Percentiles rank a stretch among this genome's conserved stretches.
phyloP scores from a whole-genome alignment of 2,113 vertebrate species.

The Mesitornis unicolor region DNA sequence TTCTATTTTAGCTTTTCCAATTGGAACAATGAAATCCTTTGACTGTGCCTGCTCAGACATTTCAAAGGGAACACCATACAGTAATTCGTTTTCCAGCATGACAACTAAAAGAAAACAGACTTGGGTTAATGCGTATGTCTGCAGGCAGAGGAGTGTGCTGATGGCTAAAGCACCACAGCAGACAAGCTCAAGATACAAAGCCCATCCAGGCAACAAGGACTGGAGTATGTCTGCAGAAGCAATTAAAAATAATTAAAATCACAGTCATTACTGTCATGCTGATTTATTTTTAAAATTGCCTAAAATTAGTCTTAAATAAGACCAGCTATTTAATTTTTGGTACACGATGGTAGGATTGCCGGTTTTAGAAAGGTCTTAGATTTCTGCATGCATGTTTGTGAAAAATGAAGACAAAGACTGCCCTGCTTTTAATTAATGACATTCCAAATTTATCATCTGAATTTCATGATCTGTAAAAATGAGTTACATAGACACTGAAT shows the following conservation, averaged over 20 bases:
- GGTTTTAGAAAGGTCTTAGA: neutral
- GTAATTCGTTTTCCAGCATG: slow-evolving; percentile 91
- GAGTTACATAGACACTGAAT: neutral
- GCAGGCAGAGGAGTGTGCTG: neutral
- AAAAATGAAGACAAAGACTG: neutral
- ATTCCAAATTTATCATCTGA: neutral
- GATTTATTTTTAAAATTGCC: neutral
- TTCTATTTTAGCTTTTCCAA: slow-evolving; percentile 97
- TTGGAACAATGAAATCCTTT: slow-evolving; percentile 92
- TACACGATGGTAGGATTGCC: rapidly evolving
- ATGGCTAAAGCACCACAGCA: neutral
- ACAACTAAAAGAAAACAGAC: slow-evolving; percentile 81
- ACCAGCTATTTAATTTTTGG: neutral
- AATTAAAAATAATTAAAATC: neutral
- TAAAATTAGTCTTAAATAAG: neutral
- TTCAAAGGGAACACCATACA: slow-evolving; percentile 96
- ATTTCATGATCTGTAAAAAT: neutral
- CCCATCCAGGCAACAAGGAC: neutral
- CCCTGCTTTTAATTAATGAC: neutral
- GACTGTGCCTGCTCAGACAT: slow-evolving; percentile 86
- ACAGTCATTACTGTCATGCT: neutral
- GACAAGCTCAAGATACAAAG: neutral
- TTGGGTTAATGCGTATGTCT: neutral
- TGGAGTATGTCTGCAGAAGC: neutral
- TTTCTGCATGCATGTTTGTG: neutral